Percentiles rank a stretch among this genome's conserved stretches.
Conservation (phyloP, 1,140 invertebrate species). For the Trachymyrmex cornetzi region DNA sequence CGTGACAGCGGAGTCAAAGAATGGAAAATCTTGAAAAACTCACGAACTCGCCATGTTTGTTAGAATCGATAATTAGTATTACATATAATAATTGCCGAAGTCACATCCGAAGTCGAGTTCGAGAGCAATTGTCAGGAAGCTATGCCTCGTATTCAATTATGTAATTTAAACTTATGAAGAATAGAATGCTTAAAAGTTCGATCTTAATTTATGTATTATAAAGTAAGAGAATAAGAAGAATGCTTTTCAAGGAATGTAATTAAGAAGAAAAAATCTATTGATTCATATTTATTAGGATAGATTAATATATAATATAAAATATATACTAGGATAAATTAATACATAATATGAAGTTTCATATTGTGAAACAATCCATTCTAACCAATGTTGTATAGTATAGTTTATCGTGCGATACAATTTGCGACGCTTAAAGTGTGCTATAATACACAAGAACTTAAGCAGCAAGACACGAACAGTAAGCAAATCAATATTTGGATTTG, state of each 20-base stretch:
- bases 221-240: constrained; percentile 29
- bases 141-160: constrained; percentile 71
- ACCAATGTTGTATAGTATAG: constrained; percentile 36
- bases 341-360: constrained; percentile 43
- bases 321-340: background rate
- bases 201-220: constrained; percentile 67
- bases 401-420: constrained; percentile 47
- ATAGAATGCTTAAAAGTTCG: constrained; percentile 76
- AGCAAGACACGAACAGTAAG: too few species aligned
- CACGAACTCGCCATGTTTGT: constrained; percentile 67
- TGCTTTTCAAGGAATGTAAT: constrained; percentile 20
- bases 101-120: constrained; percentile 31
- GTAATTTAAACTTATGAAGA: constrained; percentile 72
- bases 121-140: constrained; percentile 68
- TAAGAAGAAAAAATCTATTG: background rate
- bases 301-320: constrained; percentile 21
- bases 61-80: constrained; percentile 68
- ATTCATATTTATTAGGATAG: constrained; percentile 46
- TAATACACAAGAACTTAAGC: too few species aligned
- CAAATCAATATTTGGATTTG: too few species aligned
- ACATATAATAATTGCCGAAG: constrained; percentile 64
- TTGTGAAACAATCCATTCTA: constrained; percentile 23
- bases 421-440: constrained; percentile 33
- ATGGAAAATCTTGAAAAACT: constrained; percentile 71
- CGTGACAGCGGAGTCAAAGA: constrained; percentile 84